Base-by-base conservation (phyloP, 2,888 invertebrate species). In the Heliconius ethilla region DNA sequence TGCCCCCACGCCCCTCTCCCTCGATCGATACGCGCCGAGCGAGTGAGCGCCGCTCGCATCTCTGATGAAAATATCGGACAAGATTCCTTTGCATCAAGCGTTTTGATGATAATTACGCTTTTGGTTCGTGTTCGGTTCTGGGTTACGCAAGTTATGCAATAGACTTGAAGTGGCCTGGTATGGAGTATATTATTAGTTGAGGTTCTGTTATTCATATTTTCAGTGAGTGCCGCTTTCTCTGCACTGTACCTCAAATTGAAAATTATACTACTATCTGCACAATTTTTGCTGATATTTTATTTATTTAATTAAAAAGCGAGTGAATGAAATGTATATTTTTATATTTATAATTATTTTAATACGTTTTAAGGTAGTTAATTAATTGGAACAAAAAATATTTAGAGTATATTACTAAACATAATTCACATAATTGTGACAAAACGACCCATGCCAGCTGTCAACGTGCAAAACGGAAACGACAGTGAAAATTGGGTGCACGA, bases 11-110 rank as follows among this genome's bases (percentile, higher is more conserved):
- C 83, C 87, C 82, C 86, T 86, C 85, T 82, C 86, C 86, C 86
- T 84, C 88, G 93, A 92, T 92, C 93, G 93, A 94, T 94, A 93
- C 92, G 89, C 90, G 90, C 86, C 89, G 90, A 90, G 91, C 90
- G 88, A 88, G 88, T 88, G 87, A 88, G 89, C 89, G 87, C 84
- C 83, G 84, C 86, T 88, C 92, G 88, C 91, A 89, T 90, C 90
- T 87, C 88, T 89, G 87, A 89, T 89, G 91, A 89, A 91, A 92
- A 92, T 91, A 92, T 91, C 91, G 93, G 93, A 93, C 93, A 92
- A 91, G 92, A 92, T 92, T 88, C 88, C 88, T 89, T 87, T 82
- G 80, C 72, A 88, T 87, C 89, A 90, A 88, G 89, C 89, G 90
- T 90, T 91, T 90, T 88, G 91, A 85, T 83, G 86, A 86, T 85